A percentile compares a stretch with the other conserved stretches of the same genome.
phyloP scores from a whole-genome alignment of 2,797 vertebrate genomes.

The Simalia tracyae region DNA sequence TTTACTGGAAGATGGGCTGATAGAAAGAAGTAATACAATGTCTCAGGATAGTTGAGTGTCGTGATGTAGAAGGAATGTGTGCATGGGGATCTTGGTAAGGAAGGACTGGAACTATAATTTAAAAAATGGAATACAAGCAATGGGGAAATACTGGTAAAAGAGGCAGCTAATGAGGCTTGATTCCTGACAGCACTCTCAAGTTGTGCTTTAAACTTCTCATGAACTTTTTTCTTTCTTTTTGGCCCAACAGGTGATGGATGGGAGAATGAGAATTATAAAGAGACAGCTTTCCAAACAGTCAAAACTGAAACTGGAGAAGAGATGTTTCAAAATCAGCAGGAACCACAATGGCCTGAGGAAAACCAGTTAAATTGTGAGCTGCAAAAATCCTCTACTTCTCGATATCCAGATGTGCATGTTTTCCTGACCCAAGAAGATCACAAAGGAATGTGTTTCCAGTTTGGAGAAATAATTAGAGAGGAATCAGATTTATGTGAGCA shows the following conservation, averaged over 20 bases:
- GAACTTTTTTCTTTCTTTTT: neutral
- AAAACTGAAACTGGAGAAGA: neutral
- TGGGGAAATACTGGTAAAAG: neutral
- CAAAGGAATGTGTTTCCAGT: neutral
- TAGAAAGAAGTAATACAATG: neutral
- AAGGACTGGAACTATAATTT: neutral
- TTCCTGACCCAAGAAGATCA: neutral
- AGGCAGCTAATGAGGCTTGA: neutral
- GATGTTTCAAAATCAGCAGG: neutral
- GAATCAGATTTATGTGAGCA: neutral
- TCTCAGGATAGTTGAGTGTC: neutral
- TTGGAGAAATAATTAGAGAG: neutral
- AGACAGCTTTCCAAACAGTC: neutral
- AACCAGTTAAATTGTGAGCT: neutral
- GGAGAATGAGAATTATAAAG: neutral
- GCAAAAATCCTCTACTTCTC: neutral
- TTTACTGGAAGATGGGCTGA: neutral
- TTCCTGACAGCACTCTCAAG: neutral
- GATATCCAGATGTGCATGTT: neutral
- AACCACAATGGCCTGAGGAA: neutral
- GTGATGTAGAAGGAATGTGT: neutral
- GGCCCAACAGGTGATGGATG: neutral
- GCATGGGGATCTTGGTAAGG: neutral
- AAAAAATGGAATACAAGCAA: neutral
- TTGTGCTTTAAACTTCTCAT: neutral